A percentile compares a stretch with the other conserved stretches of the same genome.
Conservation (phyloP, 2,113 vertebrate genomes). For the Emydura subglobosa region DNA sequence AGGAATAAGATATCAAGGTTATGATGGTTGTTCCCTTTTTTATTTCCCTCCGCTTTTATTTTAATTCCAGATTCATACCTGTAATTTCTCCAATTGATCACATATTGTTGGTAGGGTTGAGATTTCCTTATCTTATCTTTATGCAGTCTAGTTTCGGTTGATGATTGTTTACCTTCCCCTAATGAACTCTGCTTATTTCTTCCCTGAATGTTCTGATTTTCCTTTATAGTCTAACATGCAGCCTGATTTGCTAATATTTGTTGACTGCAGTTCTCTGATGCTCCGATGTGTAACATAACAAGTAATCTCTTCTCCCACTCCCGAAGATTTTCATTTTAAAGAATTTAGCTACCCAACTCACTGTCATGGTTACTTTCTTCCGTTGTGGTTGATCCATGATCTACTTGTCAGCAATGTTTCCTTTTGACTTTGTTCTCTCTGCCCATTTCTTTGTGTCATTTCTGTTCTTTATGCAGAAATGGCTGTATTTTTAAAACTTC, state of each 20-base stretch:
- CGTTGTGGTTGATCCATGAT: not conserved
- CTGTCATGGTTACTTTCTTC: not conserved
- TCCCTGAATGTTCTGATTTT: slow-evolving; percentile 51
- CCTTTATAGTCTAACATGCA: slow-evolving; percentile 27
- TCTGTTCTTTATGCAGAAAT: not conserved
- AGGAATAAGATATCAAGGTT: not conserved
- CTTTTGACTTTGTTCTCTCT: not conserved
- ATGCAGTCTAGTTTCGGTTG: slow-evolving; percentile 16
- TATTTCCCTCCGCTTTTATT: slow-evolving; percentile 11
- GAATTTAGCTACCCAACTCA: not conserved
- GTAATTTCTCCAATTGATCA: slow-evolving; percentile 7
- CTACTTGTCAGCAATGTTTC: not conserved
- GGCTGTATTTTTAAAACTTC: not conserved
- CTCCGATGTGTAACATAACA: not conserved
- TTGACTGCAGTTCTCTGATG: slow-evolving; percentile 6
- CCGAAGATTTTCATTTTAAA: slow-evolving; percentile 16
- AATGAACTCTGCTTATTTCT: slow-evolving; percentile 55
- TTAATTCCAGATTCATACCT: not conserved
- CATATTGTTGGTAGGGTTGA: slow-evolving; percentile 17
- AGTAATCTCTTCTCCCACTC: not conserved
- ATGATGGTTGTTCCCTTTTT: not conserved
- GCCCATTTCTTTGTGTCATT: not conserved
- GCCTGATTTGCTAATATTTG: slow-evolving; percentile 37
- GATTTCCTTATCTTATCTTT: slow-evolving; percentile 34
- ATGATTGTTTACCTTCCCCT: slow-evolving; percentile 30